Evolutionary conservation across 23 tunicate species (phyloP).

Genomic region (Corella eumyota): DNA sequence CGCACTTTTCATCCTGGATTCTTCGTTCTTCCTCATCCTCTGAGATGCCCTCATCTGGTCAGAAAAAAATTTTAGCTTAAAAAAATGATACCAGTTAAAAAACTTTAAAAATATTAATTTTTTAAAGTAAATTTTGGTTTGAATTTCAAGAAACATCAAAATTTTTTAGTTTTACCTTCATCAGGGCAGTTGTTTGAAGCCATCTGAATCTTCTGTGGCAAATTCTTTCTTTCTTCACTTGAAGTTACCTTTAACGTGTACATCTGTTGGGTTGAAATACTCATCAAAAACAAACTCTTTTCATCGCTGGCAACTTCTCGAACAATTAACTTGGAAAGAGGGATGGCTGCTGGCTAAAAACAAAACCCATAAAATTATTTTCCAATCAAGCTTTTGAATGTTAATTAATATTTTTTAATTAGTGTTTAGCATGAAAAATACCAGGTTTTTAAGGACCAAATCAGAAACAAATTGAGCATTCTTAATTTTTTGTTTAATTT

Average conservation of each 20-base stretch:
- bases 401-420: too few relatives aligned
- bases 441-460: too few relatives aligned
- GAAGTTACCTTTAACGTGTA: constrained; percentile 30
- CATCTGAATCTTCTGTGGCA: constrained; percentile 36
- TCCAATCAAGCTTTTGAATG: too few relatives aligned
- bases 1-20: constrained; percentile 35
- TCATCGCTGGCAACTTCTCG: constrained; percentile 83
- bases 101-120: too few relatives aligned
- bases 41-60: constrained; percentile 50
- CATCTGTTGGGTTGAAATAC: constrained; percentile 53
- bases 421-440: too few relatives aligned
- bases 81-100: too few relatives aligned
- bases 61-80: too few relatives aligned
- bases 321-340: constrained; percentile 67
- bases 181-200: constrained; percentile 65
- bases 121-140: too few relatives aligned
- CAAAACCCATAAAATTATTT: too few relatives aligned
- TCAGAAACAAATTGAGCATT: too few relatives aligned
- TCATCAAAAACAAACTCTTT: constrained; percentile 51
- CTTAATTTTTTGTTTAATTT: too few relatives aligned
- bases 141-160: too few relatives aligned
- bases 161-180: constrained; percentile 77
- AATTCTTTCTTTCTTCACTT: constrained; percentile 42
- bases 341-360: constrained; percentile 63
- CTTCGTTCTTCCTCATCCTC: constrained; percentile 63